A percentile compares a stretch with the other conserved stretches of the same genome.
These are phyloP conservation scores for Pseudorectes ferrugineus DNA, from an alignment of 2,113 vertebrate species.

Conservation along the genomic window DNA sequence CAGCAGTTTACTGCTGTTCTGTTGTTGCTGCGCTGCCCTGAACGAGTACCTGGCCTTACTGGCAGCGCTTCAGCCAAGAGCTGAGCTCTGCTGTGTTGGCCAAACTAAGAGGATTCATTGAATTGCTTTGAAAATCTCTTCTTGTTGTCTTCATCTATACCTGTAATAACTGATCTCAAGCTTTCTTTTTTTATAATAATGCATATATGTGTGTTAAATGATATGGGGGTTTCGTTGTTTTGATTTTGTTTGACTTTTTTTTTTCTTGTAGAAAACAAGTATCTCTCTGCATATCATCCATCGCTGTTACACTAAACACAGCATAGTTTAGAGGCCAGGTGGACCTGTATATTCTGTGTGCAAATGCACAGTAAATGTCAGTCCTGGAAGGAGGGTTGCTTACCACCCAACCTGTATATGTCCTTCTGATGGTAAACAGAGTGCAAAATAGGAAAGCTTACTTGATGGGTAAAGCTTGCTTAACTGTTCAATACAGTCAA, in stretches of 20 bases:
- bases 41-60: neutral
- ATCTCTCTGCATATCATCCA: neutral
- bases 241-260: neutral
- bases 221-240: neutral
- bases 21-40: neutral
- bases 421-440: neutral
- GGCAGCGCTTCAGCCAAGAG: neutral
- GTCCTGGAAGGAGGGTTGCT: neutral
- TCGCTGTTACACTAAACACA: neutral
- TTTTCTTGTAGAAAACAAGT: neutral
- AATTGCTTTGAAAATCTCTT: neutral
- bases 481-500: neutral
- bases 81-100: neutral
- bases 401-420: neutral
- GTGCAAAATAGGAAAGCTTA: neutral
- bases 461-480: neutral
- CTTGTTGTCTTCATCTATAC: neutral
- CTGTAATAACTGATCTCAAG: neutral
- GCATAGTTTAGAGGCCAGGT: neutral
- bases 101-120: neutral
- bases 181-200: neutral
- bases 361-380: neutral
- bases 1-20: neutral
- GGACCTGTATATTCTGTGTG: neutral
- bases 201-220: neutral